These are phyloP conservation scores for Caenorhabditis imperialis DNA, from an alignment of 2,888 invertebrate genomes.

Conservation along the genomic window DNA sequence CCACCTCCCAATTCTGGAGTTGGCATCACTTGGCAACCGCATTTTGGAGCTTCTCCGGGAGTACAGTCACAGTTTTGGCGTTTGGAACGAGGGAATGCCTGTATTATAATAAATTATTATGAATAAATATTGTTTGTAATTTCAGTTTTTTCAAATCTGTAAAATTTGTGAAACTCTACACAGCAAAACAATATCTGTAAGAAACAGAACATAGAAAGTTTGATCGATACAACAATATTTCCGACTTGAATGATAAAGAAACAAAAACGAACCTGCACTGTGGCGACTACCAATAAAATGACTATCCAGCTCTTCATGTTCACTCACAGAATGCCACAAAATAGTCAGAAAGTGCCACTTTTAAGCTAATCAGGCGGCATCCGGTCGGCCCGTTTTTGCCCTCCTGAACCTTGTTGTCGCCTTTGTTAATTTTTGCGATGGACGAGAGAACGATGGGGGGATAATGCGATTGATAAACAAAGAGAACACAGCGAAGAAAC, in stretches of 20 bases:
- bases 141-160: slow-evolving; percentile 14
- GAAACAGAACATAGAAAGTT: background rate
- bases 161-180: no score
- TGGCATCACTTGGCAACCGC: slow-evolving; percentile 59
- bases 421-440: slow-evolving; percentile 19
- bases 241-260: background rate
- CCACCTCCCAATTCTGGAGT: slow-evolving; percentile 40
- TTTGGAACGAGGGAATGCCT: slow-evolving; percentile 45
- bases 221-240: no score
- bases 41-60: slow-evolving; percentile 59
- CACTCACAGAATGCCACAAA: no score
- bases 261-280: no score
- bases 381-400: slow-evolving; percentile 22
- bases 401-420: slow-evolving; percentile 39
- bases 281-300: no score
- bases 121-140: slow-evolving; percentile 2
- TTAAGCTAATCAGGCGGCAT: slow-evolving; percentile 12
- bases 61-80: slow-evolving; percentile 59
- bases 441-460: slow-evolving; percentile 4
- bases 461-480: slow-evolving; percentile 46
- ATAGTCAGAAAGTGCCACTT: background rate
- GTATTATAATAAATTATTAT: background rate
- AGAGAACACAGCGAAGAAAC: background rate
- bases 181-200: background rate
- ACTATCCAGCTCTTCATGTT: no score